These are phyloP conservation scores for Crotalus tigris DNA, from an alignment of 2,113 vertebrate species.

Conservation along the genomic window DNA sequence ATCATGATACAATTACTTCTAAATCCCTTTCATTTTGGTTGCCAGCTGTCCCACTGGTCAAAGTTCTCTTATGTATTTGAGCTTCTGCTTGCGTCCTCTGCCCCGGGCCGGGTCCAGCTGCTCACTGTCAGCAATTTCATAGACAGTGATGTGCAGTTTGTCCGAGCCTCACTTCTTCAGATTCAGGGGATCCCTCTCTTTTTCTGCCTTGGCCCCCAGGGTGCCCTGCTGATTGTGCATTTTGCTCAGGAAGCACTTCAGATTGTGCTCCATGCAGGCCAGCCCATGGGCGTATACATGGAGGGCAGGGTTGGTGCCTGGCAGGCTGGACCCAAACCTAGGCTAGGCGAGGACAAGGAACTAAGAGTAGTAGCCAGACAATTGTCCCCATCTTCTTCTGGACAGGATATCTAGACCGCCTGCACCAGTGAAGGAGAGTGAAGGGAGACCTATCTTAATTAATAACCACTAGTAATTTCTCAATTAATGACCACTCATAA, in stretches of 20 bases:
- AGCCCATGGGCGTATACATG: not conserved
- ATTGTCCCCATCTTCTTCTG: not conserved
- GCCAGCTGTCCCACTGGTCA: not conserved
- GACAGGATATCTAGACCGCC: not conserved
- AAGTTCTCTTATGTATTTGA: no score
- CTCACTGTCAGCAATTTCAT: not conserved
- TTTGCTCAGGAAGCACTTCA: not conserved
- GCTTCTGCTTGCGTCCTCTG: not conserved
- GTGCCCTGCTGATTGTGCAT: not conserved
- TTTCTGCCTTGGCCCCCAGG: not conserved
- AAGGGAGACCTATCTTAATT: not conserved
- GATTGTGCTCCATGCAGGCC: conserved; percentile 5
- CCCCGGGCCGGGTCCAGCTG: rapidly evolving
- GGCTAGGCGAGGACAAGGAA: no score
- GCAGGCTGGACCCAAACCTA: not conserved
- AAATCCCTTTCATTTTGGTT: not conserved
- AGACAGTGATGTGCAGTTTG: not conserved
- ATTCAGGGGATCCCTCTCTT: not conserved
- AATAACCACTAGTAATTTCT: no score
- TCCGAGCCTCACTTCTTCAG: not conserved
- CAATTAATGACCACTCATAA: no score
- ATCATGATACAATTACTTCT: not conserved
- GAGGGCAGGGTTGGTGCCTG: not conserved
- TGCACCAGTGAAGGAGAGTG: not conserved
- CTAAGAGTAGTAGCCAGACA: rapidly evolving